These are phyloP conservation scores for Drosophila diplacantha DNA, from an alignment of 2,888 invertebrate species.

Conservation along the genomic window DNA sequence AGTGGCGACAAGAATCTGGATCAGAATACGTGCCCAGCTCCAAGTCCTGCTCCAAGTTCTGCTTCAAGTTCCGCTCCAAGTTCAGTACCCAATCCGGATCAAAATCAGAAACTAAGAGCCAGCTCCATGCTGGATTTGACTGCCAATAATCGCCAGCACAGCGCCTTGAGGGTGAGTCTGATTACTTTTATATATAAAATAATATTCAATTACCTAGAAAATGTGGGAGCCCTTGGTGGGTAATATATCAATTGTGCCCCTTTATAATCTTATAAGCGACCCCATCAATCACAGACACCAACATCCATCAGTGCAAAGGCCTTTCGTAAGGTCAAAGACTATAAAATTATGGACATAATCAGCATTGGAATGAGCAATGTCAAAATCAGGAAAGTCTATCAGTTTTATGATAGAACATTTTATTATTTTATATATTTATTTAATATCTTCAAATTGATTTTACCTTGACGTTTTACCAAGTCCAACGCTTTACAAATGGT, in stretches of 20 bases:
- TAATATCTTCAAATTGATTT: too few relatives aligned
- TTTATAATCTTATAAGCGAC: neutral
- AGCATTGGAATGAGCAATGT: neutral
- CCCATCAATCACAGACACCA: neutral
- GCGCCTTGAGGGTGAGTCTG: conserved; percentile 31
- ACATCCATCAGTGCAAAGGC: neutral
- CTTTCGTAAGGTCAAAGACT: conserved; percentile 1
- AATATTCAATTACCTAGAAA: neutral
- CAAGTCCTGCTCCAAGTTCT: neutral
- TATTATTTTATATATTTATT: neutral
- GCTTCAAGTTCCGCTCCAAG: neutral
- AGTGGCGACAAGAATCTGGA: neutral
- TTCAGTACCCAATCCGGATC: conserved; percentile 12
- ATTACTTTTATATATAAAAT: neutral
- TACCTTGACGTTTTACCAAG: too few relatives aligned
- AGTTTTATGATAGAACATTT: too few relatives aligned
- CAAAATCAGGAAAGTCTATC: neutral
- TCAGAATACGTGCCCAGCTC: neutral
- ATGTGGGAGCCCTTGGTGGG: neutral
- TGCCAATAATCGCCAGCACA: conserved; percentile 25
- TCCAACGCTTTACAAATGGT: too few relatives aligned
- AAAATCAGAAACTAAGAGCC: conserved; percentile 34
- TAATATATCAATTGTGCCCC: neutral
- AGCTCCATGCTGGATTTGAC: conserved; percentile 51
- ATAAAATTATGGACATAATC: neutral